A percentile compares a stretch with the other conserved stretches of the same genome.
These are phyloP conservation scores for Calosoma granatense DNA, from an alignment of 1,140 invertebrate species.

Conservation along the genomic window DNA sequence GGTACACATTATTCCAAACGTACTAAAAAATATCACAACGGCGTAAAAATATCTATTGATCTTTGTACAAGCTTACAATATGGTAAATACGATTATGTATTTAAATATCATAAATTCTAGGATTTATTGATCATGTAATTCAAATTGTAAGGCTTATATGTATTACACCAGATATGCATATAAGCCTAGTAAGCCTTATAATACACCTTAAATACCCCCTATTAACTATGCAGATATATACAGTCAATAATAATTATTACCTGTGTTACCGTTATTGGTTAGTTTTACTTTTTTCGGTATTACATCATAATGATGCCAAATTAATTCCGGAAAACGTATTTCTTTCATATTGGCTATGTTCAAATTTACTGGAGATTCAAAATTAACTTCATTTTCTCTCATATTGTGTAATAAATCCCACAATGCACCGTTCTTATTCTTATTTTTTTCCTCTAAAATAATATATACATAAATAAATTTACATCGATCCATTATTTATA, in stretches of 20 bases:
- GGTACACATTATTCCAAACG: too few relatives aligned
- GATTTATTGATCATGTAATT: too few relatives aligned
- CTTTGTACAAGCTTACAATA: not conserved
- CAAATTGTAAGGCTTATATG: too few relatives aligned
- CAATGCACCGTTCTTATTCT: too few relatives aligned
- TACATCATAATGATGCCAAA: conserved; percentile 43
- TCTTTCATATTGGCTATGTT: conserved; percentile 37
- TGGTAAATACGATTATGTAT: too few relatives aligned
- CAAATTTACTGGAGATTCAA: conserved; percentile 43
- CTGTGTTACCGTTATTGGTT: conserved; percentile 47
- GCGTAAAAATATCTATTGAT: not conserved
- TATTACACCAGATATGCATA: too few relatives aligned
- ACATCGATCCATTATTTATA: too few relatives aligned
- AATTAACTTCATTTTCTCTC: conserved; percentile 28
- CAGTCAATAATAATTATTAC: conserved; percentile 29
- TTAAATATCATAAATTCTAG: too few relatives aligned
- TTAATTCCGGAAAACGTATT: conserved; percentile 37
- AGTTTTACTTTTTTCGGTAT: conserved; percentile 47
- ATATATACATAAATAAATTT: too few relatives aligned
- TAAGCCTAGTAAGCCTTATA: not conserved
- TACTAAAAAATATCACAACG: not conserved
- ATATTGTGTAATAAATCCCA: conserved; percentile 13
- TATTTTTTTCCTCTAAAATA: too few relatives aligned
- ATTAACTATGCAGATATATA: not conserved
- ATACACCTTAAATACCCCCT: not conserved